These are phyloP conservation scores for Ricordea florida DNA, from an alignment of 92 coral and sea anemone genomes.

Conservation along the genomic window DNA sequence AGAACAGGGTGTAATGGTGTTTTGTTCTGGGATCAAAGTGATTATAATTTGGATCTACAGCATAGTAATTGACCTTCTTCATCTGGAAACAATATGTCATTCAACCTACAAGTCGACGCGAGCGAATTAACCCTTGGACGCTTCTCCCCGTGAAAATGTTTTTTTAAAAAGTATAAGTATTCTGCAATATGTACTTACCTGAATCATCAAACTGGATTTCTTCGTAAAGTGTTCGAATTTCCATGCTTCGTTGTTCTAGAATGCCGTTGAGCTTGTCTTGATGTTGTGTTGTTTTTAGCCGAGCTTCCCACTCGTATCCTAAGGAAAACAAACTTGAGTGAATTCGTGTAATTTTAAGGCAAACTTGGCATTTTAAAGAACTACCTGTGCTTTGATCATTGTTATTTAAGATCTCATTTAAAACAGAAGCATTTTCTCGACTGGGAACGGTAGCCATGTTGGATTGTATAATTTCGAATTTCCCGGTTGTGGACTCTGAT, in stretches of 20 bases:
- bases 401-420: background rate
- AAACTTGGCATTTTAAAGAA: too few relatives aligned
- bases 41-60: too few relatives aligned
- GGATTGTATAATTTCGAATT: slow-evolving; percentile 42
- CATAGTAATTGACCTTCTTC: too few relatives aligned
- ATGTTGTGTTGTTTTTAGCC: slow-evolving; percentile 8
- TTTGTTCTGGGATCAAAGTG: too few relatives aligned
- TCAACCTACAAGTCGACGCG: too few relatives aligned
- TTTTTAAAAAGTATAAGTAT: too few relatives aligned
- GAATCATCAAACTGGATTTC: background rate
- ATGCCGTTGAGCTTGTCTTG: slow-evolving; percentile 27
- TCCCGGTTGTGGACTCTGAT: slow-evolving; percentile 48
- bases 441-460: slow-evolving; percentile 61
- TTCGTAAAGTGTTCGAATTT: slow-evolving; percentile 56
- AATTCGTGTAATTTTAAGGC: too few relatives aligned
- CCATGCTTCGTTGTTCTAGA: slow-evolving; percentile 50
- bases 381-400: background rate
- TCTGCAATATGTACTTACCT: background rate
- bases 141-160: too few relatives aligned
- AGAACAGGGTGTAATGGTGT: too few relatives aligned
- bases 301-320: slow-evolving; percentile 46
- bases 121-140: too few relatives aligned
- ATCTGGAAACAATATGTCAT: too few relatives aligned
- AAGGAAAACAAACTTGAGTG: background rate
- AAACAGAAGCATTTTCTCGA: background rate